Base-by-base conservation (phyloP, 1,140 invertebrate species). In the Bombus waltoni region DNA sequence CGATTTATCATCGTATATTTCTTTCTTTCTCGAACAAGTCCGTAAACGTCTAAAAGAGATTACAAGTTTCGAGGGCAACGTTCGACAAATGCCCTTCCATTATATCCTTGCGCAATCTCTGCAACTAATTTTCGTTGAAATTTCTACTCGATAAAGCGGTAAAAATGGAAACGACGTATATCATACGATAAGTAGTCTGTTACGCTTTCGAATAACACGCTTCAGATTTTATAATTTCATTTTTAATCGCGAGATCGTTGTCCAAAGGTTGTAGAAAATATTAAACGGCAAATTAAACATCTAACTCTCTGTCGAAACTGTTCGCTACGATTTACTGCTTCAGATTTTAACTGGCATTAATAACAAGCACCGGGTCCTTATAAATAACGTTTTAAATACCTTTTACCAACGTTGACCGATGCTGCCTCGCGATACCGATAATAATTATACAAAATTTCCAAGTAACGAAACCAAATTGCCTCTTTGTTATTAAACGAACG, bases 331-430 rank as follows among this genome's bases (percentile, higher is more conserved):
- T 83, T 77, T 70, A 83, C 77, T 35, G 35, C 77, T 47, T 22
- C 53, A 28, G 40, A 40, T 62, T 62, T 77, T 68, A 77, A 68
- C 57, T 44, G 35, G 70, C 71, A 77, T 83, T 66, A 66, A 83
- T 68, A 32, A 53, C 44, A 75, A 53, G 25, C 35, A 25, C 35
- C 1, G 25, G n/a, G 10, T 11, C 2, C 13, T 32, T 35, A 59
- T 42, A 59, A 65, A 65, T 44, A 74, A 82, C 22, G 13, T 22
- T 47, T 22, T 47, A 80, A 70, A 11, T n/a, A 79, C 11, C 18
- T 47, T 38, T 38, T 35, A 28, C 13, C 66, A 80, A 38, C 66
- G 53, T 47, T 28, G 11, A 44, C n/a, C 18, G 47, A 79, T 47
- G n/a, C n/a, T 13, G 42, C 5, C 44, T 25, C 10, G 8, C 44